Conservation (phyloP, 2,797 vertebrate species). For the Euphonia xanthogaster region DNA sequence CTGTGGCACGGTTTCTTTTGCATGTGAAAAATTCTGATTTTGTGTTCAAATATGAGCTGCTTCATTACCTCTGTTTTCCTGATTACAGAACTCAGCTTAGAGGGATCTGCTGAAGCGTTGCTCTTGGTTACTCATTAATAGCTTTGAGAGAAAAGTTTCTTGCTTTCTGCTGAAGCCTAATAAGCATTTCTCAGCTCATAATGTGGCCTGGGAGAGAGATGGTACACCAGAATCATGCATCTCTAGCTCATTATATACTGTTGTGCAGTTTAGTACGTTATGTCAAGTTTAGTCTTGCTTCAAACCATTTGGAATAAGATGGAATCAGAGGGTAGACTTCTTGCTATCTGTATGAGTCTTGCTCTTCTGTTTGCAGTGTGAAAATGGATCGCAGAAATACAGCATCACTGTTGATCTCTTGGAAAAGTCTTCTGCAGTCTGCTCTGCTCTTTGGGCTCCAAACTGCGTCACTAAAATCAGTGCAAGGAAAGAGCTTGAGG, state of each 20-base stretch:
- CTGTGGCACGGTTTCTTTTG: fast-evolving
- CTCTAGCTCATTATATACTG: background rate
- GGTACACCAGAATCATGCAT: background rate
- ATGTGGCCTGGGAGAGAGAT: background rate
- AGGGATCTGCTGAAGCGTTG: background rate
- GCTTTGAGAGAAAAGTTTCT: background rate
- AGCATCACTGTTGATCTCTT: background rate
- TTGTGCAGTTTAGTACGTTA: background rate
- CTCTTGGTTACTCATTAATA: background rate
- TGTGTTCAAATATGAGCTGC: background rate
- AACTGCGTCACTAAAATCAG: background rate
- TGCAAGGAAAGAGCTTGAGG: background rate
- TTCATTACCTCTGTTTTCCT: background rate
- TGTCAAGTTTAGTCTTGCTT: background rate
- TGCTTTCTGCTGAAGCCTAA: background rate
- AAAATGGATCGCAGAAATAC: background rate
- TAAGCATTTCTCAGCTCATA: background rate
- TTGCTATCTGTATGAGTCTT: background rate
- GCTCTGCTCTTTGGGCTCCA: background rate
- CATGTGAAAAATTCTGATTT: background rate
- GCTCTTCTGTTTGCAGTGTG: background rate
- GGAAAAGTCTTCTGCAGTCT: background rate
- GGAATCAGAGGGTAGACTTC: background rate
- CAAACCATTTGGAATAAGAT: background rate
- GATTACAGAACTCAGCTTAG: background rate